Conservation (phyloP, 2,888 invertebrate genomes). For the Pollenia amentaria region DNA sequence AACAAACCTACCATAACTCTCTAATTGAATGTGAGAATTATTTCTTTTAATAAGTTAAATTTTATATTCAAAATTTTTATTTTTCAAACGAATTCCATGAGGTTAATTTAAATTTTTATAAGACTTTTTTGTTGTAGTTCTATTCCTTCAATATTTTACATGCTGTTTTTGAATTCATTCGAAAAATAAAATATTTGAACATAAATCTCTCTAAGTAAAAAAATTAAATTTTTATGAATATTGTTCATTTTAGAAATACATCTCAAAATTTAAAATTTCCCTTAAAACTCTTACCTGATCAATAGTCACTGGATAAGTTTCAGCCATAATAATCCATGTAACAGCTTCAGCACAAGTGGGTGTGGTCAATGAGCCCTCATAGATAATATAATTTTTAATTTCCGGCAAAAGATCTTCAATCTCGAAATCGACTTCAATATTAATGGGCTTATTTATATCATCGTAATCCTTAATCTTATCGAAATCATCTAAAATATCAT, state of each 20-base stretch:
- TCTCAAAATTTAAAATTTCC: not conserved
- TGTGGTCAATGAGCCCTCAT: conserved; percentile 91
- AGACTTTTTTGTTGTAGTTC: too few relatives aligned
- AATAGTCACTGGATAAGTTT: conserved; percentile 86
- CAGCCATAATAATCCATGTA: conserved; percentile 89
- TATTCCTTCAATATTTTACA: too few relatives aligned
- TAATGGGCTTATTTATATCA: conserved; percentile 77
- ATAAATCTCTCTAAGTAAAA: too few relatives aligned
- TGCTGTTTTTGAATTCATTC: too few relatives aligned
- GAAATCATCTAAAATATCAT: conserved; percentile 79
- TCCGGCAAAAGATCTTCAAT: conserved; percentile 86
- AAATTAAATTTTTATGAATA: too few relatives aligned
- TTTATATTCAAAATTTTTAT: too few relatives aligned
- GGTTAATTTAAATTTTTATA: too few relatives aligned
- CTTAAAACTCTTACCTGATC: conserved; percentile 83
- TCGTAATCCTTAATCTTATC: conserved; percentile 78
- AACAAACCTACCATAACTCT: too few relatives aligned
- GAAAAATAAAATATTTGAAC: too few relatives aligned
- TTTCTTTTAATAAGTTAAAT: too few relatives aligned
- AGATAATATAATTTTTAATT: conserved; percentile 87
- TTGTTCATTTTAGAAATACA: not conserved
- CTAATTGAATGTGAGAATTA: too few relatives aligned
- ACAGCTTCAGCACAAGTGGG: conserved; percentile 90
- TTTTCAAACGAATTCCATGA: too few relatives aligned
- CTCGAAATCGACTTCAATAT: conserved; percentile 77